Evolutionary conservation across 2,113 vertebrate genomes (phyloP), one percentile per base, ranked within the genome.

Genomic region (Aspiorhynchus laticeps): DNA sequence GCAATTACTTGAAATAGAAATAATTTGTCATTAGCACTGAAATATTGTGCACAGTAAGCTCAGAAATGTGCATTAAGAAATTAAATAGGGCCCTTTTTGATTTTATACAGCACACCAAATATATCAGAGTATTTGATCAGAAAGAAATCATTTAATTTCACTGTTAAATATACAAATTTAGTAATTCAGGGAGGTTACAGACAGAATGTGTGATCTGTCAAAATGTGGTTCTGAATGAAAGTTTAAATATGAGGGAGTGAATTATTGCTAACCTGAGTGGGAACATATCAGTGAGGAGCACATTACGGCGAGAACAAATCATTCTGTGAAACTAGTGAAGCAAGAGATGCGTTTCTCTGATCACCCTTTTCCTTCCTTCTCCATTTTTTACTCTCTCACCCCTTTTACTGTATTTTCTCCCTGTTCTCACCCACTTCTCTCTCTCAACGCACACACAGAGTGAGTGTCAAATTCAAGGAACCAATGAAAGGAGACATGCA

Each of bases 181-280:
- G 67, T 71, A 71, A 71, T 53, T 59, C 21, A 38, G 7, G 21
- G 53, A 61, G 56, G 21, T 61, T 41, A 33, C 12, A 31, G 33
- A 80, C 24, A n/a, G 56, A n/a, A n/a, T 59, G 10, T 79, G 48
- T 79, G 28, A 63, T 26, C 21, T 12, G 11, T n/a, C 33, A 61
- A n/a, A 80, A 51, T 31, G 26, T 38, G 10, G 21, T 73, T 73
- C 36, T 73, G 36, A 41, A 41, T 26, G 17, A 41, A 38, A 15
- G 31, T 61, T 61, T 61, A 17, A 26, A 56, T 59, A 14, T 1
- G 3, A 79, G 15, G 31, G 41, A 7, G 10, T 80, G 53, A 61
- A 26, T 61, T 36, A 79, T 26, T 80, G 75, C 75, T 78, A 53
- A 51, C 75, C 46, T 78, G 14, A 78, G 11, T 41, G 51, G 12